Base-by-base conservation (phyloP, 2,888 invertebrate genomes). In the Ypsolopha scabrella region DNA sequence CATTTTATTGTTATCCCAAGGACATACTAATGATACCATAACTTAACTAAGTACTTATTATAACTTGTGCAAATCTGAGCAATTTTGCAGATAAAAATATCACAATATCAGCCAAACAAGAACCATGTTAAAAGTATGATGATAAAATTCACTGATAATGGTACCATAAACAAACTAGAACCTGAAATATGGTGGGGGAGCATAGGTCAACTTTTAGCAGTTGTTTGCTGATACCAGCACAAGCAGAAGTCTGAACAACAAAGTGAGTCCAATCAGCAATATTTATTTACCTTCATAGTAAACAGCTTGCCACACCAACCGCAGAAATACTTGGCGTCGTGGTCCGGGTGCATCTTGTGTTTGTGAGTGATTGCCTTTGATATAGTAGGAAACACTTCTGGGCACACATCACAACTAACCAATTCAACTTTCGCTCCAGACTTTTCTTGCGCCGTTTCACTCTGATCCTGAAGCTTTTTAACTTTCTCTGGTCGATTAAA, bases 281-380 rank as follows among this genome's bases (percentile, higher is more conserved):
- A 34, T 24, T 24, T 41, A 34, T 7, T 68, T 74, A 89, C 88
- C 83, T 90, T 90, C 65, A 92, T 76, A 8, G 91, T 90, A 67
- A 91, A 92, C 51, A 91, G 88, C 81, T 90, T 91, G 7, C 91
- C 91, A 67, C 92, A 92, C 77, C 88, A 88, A 34, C 88, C 87
- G 55, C 91, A 92, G 68, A 89, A 91, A 69, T 90, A 88, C 66
- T 91, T 91, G 24, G 87, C 80, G 46, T 88, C 87, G 63, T 88
- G 88, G 55, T 89, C 87, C 1, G 89, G 90, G 76, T 92, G 91
- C 57, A 88, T 81, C 63, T 88, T 89, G 67, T 90, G 91, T 70
- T 90, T 90, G 75, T 92, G 91, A 60, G 90, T 89, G 60, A 92
- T 90, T 6, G 91, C 90, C 55, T 88, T 88, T 1, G 90, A 89